These are phyloP conservation scores for Trypoxylon attenuatum DNA, from an alignment of 2,888 invertebrate genomes.

Conservation along the genomic window DNA sequence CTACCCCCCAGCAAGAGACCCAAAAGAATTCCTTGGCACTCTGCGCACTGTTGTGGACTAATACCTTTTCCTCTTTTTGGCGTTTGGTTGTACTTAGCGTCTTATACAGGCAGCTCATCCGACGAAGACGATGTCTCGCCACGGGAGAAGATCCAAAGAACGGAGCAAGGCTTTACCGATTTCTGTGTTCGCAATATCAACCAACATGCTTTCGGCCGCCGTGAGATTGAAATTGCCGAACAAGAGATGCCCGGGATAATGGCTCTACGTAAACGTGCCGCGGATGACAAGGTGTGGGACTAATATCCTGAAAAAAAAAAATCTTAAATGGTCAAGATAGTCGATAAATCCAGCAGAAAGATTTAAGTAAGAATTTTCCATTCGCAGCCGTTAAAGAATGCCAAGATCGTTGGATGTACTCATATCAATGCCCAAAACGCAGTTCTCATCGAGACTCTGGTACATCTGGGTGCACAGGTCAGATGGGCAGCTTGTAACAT, in stretches of 20 bases:
- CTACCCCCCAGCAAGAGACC: background rate
- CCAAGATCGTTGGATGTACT: conserved; percentile 97
- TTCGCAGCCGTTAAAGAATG: conserved; percentile 87
- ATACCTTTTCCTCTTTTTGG: conserved; percentile 57
- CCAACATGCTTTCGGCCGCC: conserved; percentile 93
- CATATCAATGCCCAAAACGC: conserved; percentile 99
- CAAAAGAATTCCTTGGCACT: conserved; percentile 14
- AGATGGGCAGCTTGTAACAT: conserved; percentile 99
- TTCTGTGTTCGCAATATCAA: conserved; percentile 97
- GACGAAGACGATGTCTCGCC: conserved; percentile 96
- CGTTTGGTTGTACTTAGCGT: conserved; percentile 64
- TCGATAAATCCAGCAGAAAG: no score
- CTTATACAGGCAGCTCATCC: conserved; percentile 89
- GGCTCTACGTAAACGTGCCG: conserved; percentile 92
- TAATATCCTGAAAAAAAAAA: background rate
- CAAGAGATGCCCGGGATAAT: conserved; percentile 99
- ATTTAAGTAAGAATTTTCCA: no score
- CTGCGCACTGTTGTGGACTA: conserved; percentile 57
- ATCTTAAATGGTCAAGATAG: no score
- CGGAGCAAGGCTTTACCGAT: conserved; percentile 88
- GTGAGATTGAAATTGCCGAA: conserved; percentile 98
- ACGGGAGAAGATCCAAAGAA: conserved; percentile 93
- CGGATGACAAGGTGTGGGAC: conserved; percentile 84
- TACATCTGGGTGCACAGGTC: conserved; percentile 91
- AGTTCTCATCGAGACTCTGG: conserved; percentile 92